Evolutionary conservation across 2,113 vertebrate genomes (phyloP), one percentile per base, ranked within the genome.

Genomic region (Brienomyrus brachyistius): DNA sequence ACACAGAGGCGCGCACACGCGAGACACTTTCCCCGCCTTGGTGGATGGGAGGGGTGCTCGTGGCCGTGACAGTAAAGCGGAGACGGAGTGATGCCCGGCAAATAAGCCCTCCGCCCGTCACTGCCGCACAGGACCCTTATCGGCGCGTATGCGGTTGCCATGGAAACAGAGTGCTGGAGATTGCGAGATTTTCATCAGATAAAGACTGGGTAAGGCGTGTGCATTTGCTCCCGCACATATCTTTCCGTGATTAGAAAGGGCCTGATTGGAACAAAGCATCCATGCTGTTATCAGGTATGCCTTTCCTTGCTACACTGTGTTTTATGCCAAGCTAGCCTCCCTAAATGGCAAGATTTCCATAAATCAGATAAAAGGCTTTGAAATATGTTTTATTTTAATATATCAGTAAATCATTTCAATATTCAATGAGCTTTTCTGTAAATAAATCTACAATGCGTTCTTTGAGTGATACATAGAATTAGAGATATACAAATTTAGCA

Each of bases 131-230:
- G 89, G 82, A 89, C 40, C 84, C 59, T n/a, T 19, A 83, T 56
- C 50, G 51, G 31, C 40, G 84, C 40, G 89, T 90, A 35, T 59
- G 83, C 59, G 50, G 89, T 90, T 87, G 59, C 89, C 84, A 87
- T 90, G 89, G 89, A 90, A 87, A 90, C 84, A 52, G 84, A 87
- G 56, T 13, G 84, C 47, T 27, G 6, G 83, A 51, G 43, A 70
- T 83, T 15, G 51, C 23, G 43, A 74, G 40, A 19, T 51, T 86
- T 89, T 87, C 83, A 86, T 86, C 40, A 51, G 56, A 90, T 87
- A 52, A 84, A 62, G 84, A n/a, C 11, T 56, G n/a, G 31, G 56
- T 43, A 45, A 52, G 84, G 70, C 21, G 48, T 87, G 43, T 43
- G 59, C 56, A 86, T 54, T 40, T 11, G 56, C 50, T 31, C 31